Conservation (phyloP, 2,888 invertebrate genomes). For the Acleris holmiana region DNA sequence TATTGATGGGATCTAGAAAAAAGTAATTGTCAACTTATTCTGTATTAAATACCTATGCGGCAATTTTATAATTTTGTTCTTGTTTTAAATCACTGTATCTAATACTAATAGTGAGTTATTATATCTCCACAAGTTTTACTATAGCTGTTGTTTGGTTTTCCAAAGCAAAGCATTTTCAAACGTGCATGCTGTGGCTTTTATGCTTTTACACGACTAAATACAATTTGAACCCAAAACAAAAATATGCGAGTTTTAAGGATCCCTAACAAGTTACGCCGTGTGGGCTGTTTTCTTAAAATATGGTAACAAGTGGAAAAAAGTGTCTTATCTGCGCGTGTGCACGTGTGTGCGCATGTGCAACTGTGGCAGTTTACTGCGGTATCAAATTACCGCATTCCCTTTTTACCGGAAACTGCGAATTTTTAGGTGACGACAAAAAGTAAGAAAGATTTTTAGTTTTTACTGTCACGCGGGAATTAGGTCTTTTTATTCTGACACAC, state of each 20-base stretch:
- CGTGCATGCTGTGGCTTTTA: too few species aligned
- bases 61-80: too few species aligned
- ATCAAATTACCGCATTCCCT: slow-evolving; percentile 72
- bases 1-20: too few species aligned
- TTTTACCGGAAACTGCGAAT: slow-evolving; percentile 76
- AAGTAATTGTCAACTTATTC: too few species aligned
- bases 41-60: too few species aligned
- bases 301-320: slow-evolving; percentile 60
- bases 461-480: slow-evolving; percentile 44
- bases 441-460: slow-evolving; percentile 57
- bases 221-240: too few species aligned
- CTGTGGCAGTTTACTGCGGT: slow-evolving; percentile 74
- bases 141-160: too few species aligned
- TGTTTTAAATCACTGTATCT: too few species aligned
- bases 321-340: slow-evolving; percentile 69
- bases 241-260: background rate
- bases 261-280: slow-evolving; percentile 11
- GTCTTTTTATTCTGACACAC: slow-evolving; percentile 19
- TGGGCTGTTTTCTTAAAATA: slow-evolving; percentile 55
- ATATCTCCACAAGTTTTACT: too few species aligned
- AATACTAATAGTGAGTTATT: too few species aligned
- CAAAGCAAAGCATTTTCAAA: too few species aligned
- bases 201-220: too few species aligned
- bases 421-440: slow-evolving; percentile 65
- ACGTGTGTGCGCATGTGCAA: slow-evolving; percentile 76